Conservation (phyloP, 1,140 invertebrate species). For the Lutraria rhynchaena region DNA sequence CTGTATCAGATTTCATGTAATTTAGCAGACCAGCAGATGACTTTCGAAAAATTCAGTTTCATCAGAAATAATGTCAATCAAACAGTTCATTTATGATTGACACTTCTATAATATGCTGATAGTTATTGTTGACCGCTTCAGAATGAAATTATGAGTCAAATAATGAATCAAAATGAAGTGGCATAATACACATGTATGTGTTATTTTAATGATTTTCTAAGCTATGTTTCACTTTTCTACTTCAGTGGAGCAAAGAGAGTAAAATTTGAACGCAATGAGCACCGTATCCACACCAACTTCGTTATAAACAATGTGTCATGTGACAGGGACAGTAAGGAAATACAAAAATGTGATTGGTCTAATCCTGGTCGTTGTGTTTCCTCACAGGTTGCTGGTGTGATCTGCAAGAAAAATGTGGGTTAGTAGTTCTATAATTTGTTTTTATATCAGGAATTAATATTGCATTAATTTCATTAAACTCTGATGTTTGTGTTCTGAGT, state of each 20-base stretch:
- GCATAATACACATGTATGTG: too few relatives aligned
- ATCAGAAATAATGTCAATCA: too few relatives aligned
- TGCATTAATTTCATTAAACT: too few relatives aligned
- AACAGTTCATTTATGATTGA: too few relatives aligned
- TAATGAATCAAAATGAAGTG: too few relatives aligned
- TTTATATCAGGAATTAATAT: not conserved
- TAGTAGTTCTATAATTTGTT: not conserved
- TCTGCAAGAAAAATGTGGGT: constrained; percentile 68
- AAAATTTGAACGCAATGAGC: not conserved
- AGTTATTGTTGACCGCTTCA: not conserved
- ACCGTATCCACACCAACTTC: not conserved
- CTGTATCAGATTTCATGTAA: not conserved
- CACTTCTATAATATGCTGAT: not conserved
- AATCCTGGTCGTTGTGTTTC: constrained; percentile 87
- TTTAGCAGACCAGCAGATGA: not conserved
- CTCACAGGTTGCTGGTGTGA: constrained; percentile 84
- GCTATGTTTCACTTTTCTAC: not conserved
- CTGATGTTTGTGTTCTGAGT: not conserved
- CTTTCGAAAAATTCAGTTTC: not conserved
- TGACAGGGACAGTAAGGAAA: constrained; percentile 86
- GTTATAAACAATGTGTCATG: constrained; percentile 89
- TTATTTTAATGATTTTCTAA: too few relatives aligned
- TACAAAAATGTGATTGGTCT: constrained; percentile 88
- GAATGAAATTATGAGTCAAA: not conserved
- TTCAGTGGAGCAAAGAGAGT: not conserved